phyloP scores from a whole-genome alignment of 2,888 invertebrate genomes.

The Dyspetes luteomarginatus region DNA sequence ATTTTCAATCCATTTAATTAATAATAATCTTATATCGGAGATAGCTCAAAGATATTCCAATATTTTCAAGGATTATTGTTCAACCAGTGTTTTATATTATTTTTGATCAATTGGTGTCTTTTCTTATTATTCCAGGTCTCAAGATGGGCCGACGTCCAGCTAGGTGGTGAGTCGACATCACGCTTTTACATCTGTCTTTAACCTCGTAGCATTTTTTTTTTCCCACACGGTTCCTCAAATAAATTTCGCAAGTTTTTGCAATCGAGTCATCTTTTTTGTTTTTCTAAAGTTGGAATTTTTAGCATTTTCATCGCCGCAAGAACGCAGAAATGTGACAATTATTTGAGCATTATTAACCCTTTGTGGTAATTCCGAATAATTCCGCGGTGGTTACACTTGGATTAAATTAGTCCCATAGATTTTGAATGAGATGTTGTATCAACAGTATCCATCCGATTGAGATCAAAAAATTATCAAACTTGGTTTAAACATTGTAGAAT shows the following conservation, averaged over 20 bases:
- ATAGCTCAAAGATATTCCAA: conserved; percentile 7
- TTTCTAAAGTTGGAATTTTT: not conserved
- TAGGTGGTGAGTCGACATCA: conserved; percentile 92
- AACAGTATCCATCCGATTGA: too few species aligned
- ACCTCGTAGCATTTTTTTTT: conserved; percentile 14
- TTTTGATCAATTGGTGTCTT: conserved; percentile 61
- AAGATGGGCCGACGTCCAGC: conserved; percentile 99
- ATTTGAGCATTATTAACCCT: too few species aligned
- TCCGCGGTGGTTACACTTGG: too few species aligned
- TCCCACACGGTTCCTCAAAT: not conserved
- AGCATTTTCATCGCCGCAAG: not conserved
- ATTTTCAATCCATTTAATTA: conserved; percentile 64
- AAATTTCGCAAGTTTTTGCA: conserved; percentile 22
- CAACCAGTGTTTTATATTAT: conserved; percentile 55
- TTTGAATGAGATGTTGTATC: too few species aligned
- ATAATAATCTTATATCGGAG: conserved; percentile 60
- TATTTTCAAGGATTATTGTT: conserved; percentile 6
- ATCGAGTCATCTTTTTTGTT: not conserved
- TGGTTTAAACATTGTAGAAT: too few species aligned
- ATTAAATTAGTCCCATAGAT: too few species aligned
- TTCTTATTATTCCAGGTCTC: conserved; percentile 75
- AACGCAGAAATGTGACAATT: not conserved
- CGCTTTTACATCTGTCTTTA: conserved; percentile 77
- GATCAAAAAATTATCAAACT: too few species aligned
- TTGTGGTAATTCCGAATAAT: too few species aligned